Percentiles rank a stretch among this genome's conserved stretches.
These are phyloP conservation scores for Schlechtendalia chinensis DNA, from an alignment of 1,140 invertebrate species.

Conservation along the genomic window DNA sequence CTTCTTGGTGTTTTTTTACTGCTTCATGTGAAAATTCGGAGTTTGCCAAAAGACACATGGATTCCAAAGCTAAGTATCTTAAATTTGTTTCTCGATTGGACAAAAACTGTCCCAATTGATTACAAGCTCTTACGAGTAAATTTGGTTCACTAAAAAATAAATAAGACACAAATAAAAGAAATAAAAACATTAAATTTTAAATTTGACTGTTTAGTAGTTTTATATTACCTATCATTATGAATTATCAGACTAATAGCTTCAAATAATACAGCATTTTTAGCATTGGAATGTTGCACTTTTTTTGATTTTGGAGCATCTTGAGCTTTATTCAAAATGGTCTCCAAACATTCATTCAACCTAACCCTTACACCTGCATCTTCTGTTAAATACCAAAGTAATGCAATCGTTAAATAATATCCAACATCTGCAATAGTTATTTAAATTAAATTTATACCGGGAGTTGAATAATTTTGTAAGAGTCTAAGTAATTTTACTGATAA, in stretches of 20 bases:
- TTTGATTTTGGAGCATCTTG: conserved; percentile 99
- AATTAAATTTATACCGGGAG: conserved; percentile 69
- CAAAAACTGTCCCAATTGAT: conserved; percentile 97
- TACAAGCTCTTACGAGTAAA: conserved; percentile 94
- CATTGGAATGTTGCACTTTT: conserved; percentile 99
- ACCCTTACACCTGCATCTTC: conserved; percentile 94
- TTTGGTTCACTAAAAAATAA: conserved; percentile 79
- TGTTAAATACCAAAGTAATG: conserved; percentile 54
- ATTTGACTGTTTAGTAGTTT: not conserved
- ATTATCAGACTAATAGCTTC: conserved; percentile 99
- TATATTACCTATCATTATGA: conserved; percentile 82
- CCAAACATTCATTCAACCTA: conserved; percentile 94
- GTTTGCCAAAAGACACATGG: conserved; percentile 98
- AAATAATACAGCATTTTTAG: conserved; percentile 99
- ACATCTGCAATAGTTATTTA: not conserved
- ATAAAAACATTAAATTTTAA: not conserved
- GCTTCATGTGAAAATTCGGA: conserved; percentile 99
- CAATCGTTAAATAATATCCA: not conserved
- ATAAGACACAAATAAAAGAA: conserved; percentile 10
- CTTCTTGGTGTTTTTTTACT: conserved; percentile 99
- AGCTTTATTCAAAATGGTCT: conserved; percentile 99
- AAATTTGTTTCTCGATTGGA: conserved; percentile 98
- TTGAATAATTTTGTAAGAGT: conserved; percentile 97
- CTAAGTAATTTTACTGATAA: conserved; percentile 95
- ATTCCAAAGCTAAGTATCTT: conserved; percentile 95